These are phyloP conservation scores for Trichonephila clavipes DNA, from an alignment of 1,140 invertebrate species.

Conservation along the genomic window DNA sequence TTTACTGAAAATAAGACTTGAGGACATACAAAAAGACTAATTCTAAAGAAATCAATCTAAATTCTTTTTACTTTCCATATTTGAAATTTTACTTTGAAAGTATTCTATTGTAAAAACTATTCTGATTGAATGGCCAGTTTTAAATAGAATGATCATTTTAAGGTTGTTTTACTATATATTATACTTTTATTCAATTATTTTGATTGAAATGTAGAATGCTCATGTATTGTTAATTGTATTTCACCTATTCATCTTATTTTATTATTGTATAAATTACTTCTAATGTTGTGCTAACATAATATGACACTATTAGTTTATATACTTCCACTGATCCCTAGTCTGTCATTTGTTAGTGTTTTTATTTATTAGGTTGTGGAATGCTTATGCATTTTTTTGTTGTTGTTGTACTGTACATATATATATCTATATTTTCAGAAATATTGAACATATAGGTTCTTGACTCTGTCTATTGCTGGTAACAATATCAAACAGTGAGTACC, in stretches of 20 bases:
- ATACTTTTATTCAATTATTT: too few relatives aligned
- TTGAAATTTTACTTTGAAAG: too few relatives aligned
- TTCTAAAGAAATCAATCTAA: too few relatives aligned
- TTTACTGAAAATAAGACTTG: too few relatives aligned
- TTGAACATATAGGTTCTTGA: background rate
- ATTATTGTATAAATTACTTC: background rate
- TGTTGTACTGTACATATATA: constrained; percentile 46
- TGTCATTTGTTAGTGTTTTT: constrained; percentile 64
- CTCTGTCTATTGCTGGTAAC: constrained; percentile 28
- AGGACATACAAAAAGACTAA: too few relatives aligned
- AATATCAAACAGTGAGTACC: background rate
- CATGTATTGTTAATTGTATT: background rate
- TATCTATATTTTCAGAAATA: constrained; percentile 3
- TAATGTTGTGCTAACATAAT: background rate
- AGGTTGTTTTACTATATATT: too few relatives aligned
- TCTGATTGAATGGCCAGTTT: too few relatives aligned
- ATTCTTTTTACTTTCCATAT: too few relatives aligned
- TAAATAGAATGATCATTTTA: too few relatives aligned
- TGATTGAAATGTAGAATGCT: background rate
- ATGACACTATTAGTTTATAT: background rate
- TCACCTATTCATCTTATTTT: background rate
- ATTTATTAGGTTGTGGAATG: constrained; percentile 69
- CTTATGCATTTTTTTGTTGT: background rate
- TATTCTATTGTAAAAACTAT: too few relatives aligned
- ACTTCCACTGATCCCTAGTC: constrained; percentile 48